Percentiles rank a stretch among this genome's conserved stretches.
These are phyloP conservation scores for Falcaria lacertinaria DNA, from an alignment of 2,888 invertebrate genomes.

Conservation along the genomic window DNA sequence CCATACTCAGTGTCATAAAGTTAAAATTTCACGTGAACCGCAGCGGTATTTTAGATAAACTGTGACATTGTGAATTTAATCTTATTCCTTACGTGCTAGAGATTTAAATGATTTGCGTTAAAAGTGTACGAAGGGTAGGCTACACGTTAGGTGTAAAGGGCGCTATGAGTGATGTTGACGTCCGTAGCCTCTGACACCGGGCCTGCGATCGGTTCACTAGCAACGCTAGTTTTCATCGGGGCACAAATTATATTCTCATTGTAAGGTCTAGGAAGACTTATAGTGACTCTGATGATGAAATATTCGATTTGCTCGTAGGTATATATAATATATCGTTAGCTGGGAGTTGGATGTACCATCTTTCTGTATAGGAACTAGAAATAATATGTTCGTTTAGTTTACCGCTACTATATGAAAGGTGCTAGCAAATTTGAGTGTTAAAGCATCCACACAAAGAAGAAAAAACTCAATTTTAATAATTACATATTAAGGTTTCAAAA, in stretches of 20 bases:
- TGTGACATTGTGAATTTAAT: constrained; percentile 11
- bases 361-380: too few relatives aligned
- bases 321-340: too few relatives aligned
- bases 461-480: too few relatives aligned
- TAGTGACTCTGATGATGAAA: background rate
- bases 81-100: constrained; percentile 10
- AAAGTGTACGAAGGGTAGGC: constrained; percentile 42
- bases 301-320: too few relatives aligned
- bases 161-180: constrained; percentile 69
- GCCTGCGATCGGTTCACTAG: constrained; percentile 46
- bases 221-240: constrained; percentile 32
- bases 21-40: constrained; percentile 1
- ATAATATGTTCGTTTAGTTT: too few relatives aligned
- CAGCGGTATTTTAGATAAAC: constrained; percentile 1
- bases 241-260: background rate
- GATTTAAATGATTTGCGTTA: constrained; percentile 22
- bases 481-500: too few relatives aligned
- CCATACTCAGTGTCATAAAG: constrained; percentile 5
- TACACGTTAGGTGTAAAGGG: constrained; percentile 55
- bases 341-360: too few relatives aligned
- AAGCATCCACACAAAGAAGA: too few relatives aligned
- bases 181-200: constrained; percentile 61
- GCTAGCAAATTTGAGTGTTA: too few relatives aligned
- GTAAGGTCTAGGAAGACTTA: background rate
- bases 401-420: too few relatives aligned